Conservation (phyloP, 2,113 vertebrate species). For the Anser brachyrhynchus region DNA sequence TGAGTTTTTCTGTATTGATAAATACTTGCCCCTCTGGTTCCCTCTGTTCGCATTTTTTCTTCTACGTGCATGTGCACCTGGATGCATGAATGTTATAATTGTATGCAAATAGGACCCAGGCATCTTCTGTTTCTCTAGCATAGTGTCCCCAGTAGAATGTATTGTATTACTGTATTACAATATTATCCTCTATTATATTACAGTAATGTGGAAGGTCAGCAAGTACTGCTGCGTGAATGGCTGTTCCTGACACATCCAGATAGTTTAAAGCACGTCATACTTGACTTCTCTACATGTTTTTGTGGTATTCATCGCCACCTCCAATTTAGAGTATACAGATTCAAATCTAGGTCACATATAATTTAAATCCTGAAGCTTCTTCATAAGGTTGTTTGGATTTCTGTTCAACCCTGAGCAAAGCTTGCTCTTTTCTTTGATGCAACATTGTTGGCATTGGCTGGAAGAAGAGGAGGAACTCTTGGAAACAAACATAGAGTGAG, state of each 20-base stretch:
- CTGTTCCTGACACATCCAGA: background rate
- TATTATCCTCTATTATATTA: background rate
- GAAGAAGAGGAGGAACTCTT: background rate
- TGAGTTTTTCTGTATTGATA: background rate
- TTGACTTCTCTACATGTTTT: rapidly evolving
- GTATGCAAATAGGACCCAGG: background rate
- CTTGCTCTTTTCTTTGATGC: background rate
- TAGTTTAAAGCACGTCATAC: background rate
- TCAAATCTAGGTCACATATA: background rate
- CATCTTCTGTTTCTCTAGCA: background rate
- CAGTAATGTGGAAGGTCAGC: background rate
- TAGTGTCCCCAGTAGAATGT: background rate
- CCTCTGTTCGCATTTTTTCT: background rate
- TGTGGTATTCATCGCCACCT: background rate
- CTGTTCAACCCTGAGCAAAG: background rate
- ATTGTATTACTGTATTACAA: background rate
- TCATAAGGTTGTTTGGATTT: background rate
- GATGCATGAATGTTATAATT: background rate
- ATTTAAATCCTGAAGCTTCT: background rate
- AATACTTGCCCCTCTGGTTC: background rate
- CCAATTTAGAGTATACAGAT: background rate
- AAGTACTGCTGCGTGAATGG: background rate
- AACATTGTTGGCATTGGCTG: background rate
- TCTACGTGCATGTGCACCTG: background rate
- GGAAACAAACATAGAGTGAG: background rate